Percentiles rank a stretch among this genome's conserved stretches.
These are phyloP conservation scores for Gryllus longicercus DNA, from an alignment of 2,888 invertebrate species.

Conservation along the genomic window DNA sequence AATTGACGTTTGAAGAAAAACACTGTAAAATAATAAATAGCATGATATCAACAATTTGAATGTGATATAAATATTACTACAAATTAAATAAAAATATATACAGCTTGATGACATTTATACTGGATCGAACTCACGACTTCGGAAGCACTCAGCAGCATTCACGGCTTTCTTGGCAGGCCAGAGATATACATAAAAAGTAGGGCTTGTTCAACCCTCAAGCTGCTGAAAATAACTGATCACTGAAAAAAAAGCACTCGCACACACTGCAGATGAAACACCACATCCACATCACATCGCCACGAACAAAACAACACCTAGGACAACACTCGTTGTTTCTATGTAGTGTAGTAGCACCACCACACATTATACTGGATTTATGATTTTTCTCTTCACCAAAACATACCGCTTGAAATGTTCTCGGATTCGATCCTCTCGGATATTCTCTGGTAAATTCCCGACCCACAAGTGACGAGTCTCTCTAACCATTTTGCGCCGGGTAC, in stretches of 20 bases:
- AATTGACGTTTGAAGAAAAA: no score
- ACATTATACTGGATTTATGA: constrained; percentile 23
- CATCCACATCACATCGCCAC: constrained; percentile 33
- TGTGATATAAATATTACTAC: no score
- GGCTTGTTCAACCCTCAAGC: not conserved
- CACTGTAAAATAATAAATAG: not conserved
- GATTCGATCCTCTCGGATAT: constrained; percentile 95
- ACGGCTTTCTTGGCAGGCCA: not conserved
- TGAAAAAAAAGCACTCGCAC: constrained; percentile 28
- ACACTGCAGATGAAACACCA: constrained; percentile 33
- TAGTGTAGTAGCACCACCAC: constrained; percentile 21
- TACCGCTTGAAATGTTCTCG: constrained; percentile 97
- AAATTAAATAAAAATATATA: not conserved
- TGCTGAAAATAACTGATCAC: constrained; percentile 32
- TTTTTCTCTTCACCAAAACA: constrained; percentile 43
- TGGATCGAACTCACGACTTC: constrained; percentile 36
- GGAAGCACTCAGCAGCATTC: constrained; percentile 20
- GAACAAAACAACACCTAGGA: constrained; percentile 31
- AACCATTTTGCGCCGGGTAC: constrained; percentile 98
- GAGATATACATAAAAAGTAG: not conserved
- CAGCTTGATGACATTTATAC: not conserved
- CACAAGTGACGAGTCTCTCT: constrained; percentile 99
- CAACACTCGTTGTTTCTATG: constrained; percentile 21
- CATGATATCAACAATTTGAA: not conserved
- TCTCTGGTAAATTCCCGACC: constrained; percentile 99